Evolutionary conservation across 2,797 vertebrate genomes (phyloP).

Genomic region (Dipus sagitta): DNA sequence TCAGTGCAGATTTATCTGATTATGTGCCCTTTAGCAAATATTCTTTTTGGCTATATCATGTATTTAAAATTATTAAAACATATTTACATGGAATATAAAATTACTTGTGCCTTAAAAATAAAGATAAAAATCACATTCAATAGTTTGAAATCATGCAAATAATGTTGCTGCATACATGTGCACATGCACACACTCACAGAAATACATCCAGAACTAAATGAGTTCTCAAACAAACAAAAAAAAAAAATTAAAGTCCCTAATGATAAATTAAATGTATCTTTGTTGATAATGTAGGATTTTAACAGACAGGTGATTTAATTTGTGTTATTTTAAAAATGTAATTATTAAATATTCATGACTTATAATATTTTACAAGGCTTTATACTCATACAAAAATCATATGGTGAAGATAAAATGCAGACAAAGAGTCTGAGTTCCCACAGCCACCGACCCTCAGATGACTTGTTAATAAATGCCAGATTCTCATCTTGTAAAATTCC

Average conservation of each 20-base stretch:
- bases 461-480: constrained; percentile 85
- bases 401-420: constrained; percentile 83
- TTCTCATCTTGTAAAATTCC: constrained; percentile 81
- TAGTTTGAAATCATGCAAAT: constrained; percentile 45
- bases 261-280: constrained; percentile 71
- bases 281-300: constrained; percentile 57
- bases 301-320: constrained; percentile 77
- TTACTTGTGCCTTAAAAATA: constrained; percentile 24
- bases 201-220: not conserved
- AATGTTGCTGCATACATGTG: not conserved
- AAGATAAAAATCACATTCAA: constrained; percentile 24
- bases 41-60: not conserved
- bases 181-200: too few species aligned
- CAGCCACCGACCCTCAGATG: constrained; percentile 78
- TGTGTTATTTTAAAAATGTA: constrained; percentile 75
- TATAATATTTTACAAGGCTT: constrained; percentile 72
- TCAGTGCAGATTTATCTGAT: constrained; percentile 46
- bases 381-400: constrained; percentile 77
- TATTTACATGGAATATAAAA: constrained; percentile 29
- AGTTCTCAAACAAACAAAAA: constrained; percentile 12
- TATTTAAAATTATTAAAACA: constrained; percentile 34
- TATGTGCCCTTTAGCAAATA: constrained; percentile 34
- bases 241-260: constrained; percentile 58
- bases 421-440: constrained; percentile 82
- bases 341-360: constrained; percentile 82